Evolutionary conservation across 2,113 vertebrate species (phyloP).

Genomic region (Vidua chalybeata): DNA sequence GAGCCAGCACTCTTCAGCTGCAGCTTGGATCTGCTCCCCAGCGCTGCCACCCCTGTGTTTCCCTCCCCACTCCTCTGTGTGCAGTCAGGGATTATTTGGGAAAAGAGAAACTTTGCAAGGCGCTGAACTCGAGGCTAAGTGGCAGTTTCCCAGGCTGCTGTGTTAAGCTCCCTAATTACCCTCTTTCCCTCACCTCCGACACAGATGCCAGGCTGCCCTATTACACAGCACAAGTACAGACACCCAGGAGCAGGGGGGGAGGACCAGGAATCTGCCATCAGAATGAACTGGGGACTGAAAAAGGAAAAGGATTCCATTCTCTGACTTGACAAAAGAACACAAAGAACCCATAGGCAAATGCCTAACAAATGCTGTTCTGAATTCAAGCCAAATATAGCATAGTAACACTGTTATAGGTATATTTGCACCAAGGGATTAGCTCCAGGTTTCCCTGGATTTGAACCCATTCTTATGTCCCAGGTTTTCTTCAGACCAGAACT

Average conservation of each 20-base stretch:
- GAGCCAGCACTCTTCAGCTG: constrained; percentile 14
- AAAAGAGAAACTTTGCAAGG: neutral
- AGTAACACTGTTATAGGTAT: neutral
- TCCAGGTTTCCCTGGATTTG: neutral
- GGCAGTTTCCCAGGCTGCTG: neutral
- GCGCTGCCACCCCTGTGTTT: neutral
- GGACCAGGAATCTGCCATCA: neutral
- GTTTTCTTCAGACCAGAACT: neutral
- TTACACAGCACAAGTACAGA: rapidly evolving
- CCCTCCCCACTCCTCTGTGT: neutral
- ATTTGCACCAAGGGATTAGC: neutral
- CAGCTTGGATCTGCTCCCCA: neutral
- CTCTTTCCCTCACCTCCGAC: neutral
- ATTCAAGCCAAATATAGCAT: neutral
- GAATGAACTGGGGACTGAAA: neutral
- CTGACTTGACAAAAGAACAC: neutral
- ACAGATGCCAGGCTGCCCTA: neutral
- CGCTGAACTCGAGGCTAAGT: neutral
- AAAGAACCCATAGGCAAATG: neutral
- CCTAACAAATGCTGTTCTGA: neutral
- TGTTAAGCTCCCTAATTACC: neutral
- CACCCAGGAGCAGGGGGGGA: neutral
- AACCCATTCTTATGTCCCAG: neutral
- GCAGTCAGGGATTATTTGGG: neutral
- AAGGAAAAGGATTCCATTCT: neutral